Conservation (phyloP, 1,140 invertebrate species). For the Odontomachus brunneus region DNA sequence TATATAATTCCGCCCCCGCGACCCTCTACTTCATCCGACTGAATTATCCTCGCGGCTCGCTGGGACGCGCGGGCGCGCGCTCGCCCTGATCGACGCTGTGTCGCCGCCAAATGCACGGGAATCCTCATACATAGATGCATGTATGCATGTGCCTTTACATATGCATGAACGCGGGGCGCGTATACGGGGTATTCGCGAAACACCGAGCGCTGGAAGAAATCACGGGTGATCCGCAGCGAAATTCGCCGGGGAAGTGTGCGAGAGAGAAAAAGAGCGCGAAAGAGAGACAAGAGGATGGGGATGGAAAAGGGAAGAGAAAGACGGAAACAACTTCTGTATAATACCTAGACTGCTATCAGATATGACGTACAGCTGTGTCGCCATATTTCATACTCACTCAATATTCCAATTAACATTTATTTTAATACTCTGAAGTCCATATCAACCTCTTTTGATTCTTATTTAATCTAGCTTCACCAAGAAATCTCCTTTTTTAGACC, state of each 20-base stretch:
- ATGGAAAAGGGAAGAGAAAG: not conserved
- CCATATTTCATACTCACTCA: no score
- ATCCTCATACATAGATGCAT: constrained; percentile 60
- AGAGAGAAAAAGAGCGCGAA: not conserved
- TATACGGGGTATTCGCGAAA: constrained; percentile 6
- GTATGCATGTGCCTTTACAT: constrained; percentile 49
- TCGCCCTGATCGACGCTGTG: constrained; percentile 25
- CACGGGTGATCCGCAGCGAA: not conserved
- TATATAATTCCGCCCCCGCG: constrained; percentile 14
- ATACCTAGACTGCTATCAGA: no score
- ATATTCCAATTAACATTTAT: no score
- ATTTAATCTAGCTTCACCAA: no score
- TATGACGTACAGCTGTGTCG: no score
- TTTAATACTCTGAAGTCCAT: no score
- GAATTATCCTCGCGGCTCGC: constrained; percentile 53
- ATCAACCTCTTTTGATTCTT: no score
- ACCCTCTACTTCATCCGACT: constrained; percentile 64
- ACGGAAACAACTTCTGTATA: no score
- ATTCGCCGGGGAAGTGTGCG: not conserved
- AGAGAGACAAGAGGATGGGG: not conserved
- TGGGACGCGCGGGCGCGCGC: not conserved
- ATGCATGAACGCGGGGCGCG: constrained; percentile 49
- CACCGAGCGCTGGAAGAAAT: constrained; percentile 29
- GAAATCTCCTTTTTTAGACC: no score
- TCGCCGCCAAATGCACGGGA: constrained; percentile 29